Percentiles rank a stretch among this genome's conserved stretches.
Conservation (phyloP, 37 sponge, comb jelly and placozoan genomes). For the Cliona cf. orientalis region DNA sequence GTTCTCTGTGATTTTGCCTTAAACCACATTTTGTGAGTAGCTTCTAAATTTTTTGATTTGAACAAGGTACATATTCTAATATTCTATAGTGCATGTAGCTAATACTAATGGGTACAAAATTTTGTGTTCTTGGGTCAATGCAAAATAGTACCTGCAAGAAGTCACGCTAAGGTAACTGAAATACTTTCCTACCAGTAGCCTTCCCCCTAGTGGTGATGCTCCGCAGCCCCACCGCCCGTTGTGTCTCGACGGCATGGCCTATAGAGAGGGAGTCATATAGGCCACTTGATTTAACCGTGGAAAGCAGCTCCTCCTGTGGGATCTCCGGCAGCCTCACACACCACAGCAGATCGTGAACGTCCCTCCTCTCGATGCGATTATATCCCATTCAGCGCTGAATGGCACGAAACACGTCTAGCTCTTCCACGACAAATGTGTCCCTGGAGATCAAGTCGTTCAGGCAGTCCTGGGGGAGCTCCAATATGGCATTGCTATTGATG, state of each 20-base stretch:
- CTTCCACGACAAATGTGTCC: slow-evolving; percentile 29
- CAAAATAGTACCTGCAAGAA: background rate
- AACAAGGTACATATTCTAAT: too few species aligned
- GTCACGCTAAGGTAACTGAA: background rate
- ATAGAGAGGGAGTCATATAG: background rate
- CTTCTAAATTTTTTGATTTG: too few species aligned
- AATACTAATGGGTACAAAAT: too few species aligned
- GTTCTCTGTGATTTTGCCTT: too few species aligned
- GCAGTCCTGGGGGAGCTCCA: slow-evolving; percentile 14
- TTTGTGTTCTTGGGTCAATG: too few species aligned
- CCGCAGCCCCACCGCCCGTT: background rate
- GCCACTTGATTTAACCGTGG: slow-evolving; percentile 3
- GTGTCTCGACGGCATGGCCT: background rate
- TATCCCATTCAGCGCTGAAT: slow-evolving; percentile 26
- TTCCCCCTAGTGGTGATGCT: background rate
- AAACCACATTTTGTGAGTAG: too few species aligned
- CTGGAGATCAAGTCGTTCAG: slow-evolving; percentile 7
- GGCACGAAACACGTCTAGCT: slow-evolving; percentile 23
- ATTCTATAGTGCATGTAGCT: too few species aligned
- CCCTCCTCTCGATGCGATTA: slow-evolving; percentile 1
- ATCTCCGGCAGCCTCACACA: slow-evolving; percentile 35
- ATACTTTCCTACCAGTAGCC: background rate
- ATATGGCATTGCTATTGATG: slow-evolving; percentile 1
- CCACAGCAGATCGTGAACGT: slow-evolving; percentile 3
- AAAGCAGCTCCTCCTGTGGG: background rate